A percentile compares a stretch with the other conserved stretches of the same genome.
Evolutionary conservation across 2,113 vertebrate genomes (phyloP).

Genomic region (Crypturellus undulatus): DNA sequence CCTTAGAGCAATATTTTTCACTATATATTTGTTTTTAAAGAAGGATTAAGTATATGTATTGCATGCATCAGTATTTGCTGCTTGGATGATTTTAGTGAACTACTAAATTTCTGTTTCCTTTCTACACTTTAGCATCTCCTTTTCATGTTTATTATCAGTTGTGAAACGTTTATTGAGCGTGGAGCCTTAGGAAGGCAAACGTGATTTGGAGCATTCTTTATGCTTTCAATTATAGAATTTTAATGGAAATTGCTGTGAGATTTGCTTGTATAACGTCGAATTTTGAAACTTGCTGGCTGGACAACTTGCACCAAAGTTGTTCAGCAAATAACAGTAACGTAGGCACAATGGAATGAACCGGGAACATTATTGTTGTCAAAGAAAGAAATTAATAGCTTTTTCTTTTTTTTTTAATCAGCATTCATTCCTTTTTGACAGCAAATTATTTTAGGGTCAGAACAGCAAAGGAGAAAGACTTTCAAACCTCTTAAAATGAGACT

Average conservation of each 20-base stretch:
- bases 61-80: neutral
- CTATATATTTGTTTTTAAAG: too few species aligned
- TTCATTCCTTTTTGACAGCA: neutral
- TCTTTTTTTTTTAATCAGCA: accelerated
- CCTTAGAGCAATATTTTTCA: neutral
- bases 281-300: neutral
- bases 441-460: neutral
- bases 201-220: neutral
- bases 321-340: neutral
- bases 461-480: neutral
- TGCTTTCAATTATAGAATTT: neutral
- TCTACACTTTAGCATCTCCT: accelerated
- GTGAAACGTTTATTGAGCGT: accelerated
- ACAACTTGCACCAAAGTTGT: neutral
- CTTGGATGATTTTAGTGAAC: accelerated
- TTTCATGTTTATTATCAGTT: neutral
- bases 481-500: neutral
- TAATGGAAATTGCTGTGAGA: neutral
- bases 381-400: neutral
- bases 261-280: neutral
- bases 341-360: neutral
- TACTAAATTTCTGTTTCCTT: accelerated
- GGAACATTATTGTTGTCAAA: neutral
- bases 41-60: accelerated
- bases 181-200: accelerated